Conservation (phyloP, 2,113 vertebrate genomes). For the Eira barbara region DNA sequence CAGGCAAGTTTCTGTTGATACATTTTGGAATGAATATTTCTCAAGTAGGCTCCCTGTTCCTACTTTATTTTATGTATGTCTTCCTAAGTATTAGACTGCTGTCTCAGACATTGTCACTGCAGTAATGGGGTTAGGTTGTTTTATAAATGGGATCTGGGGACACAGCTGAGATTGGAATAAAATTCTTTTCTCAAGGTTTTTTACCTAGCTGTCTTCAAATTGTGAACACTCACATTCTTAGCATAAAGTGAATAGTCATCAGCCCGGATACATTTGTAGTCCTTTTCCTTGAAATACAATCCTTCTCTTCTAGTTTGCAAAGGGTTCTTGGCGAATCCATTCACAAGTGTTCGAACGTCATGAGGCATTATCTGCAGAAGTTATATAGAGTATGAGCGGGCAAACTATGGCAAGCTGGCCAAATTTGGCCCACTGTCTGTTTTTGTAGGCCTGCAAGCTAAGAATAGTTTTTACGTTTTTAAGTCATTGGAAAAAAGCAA, state of each 20-base stretch:
- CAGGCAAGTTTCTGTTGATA: neutral
- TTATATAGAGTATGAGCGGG: neutral
- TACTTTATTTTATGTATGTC: neutral
- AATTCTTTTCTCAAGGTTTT: slow-evolving; percentile 18
- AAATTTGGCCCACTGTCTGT: neutral
- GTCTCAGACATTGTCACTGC: neutral
- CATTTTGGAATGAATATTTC: neutral
- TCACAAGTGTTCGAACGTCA: slow-evolving; percentile 73
- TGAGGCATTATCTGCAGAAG: slow-evolving; percentile 74
- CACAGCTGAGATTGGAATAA: neutral
- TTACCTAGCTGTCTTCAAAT: slow-evolving; percentile 9
- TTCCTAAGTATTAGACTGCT: neutral
- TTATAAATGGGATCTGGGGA: neutral
- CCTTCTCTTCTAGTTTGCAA: slow-evolving; percentile 77
- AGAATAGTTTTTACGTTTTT: slow-evolving; percentile 9
- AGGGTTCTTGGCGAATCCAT: slow-evolving; percentile 79
- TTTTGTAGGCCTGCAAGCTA: neutral
- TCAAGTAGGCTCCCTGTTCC: neutral
- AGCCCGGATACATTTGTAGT: slow-evolving; percentile 81
- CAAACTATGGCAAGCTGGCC: neutral
- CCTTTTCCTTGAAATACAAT: slow-evolving; percentile 78
- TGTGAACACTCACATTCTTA: slow-evolving; percentile 76
- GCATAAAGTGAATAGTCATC: slow-evolving; percentile 84
- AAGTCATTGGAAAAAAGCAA: neutral
- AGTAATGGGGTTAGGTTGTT: neutral